Evolutionary conservation across 2,888 invertebrate species (phyloP), one percentile per base, ranked within the genome.

Genomic region (Callinectes sapidus): DNA sequence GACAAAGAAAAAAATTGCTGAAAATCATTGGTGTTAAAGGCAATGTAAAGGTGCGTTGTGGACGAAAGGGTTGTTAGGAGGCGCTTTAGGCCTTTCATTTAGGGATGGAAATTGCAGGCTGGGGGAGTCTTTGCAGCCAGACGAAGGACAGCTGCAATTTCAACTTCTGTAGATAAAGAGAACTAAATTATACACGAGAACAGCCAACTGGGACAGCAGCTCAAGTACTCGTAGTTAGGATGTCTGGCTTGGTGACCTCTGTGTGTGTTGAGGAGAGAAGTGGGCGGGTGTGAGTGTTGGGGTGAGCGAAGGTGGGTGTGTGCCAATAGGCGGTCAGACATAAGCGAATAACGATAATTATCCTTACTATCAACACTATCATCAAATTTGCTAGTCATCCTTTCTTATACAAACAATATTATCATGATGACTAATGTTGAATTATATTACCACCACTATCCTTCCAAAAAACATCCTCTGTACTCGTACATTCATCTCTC

Each of bases 151-250:
- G 71, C 81, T 81, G 81, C 81, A 81, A 81, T 81, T 81, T 81
- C 81, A 81, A 81, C 81, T 81, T 81, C 32, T 81, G 81, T 81
- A 35, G 81, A 35, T 81, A 81, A 81, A 81, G 81, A 81, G 81
- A 81, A 81, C 32, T 81, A 81, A 81, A 81, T 81, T 81, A 81
- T 81, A 81, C 32, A 81, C 81, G 35, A 32, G 32, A 35, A 35
- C 35, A 81, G 81, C 32, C 35, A 81, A 32, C 81, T 35, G 23
- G 32, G 32, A 81, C 81, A 35, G 81, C 81, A 35, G 81, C 28
- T 18, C 10, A 48, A 48, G 48, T 48, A 48, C 81, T 32, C 10
- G 81, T 81, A 13, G 32, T 81, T 81, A 35, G 35, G 81, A 81
- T 81, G 81, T 81, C 87, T 54, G 48, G 81, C 81, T 35, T 81